These are phyloP conservation scores for Pachliopta kotzebuea DNA, from an alignment of 2,888 invertebrate genomes.

Conservation along the genomic window DNA sequence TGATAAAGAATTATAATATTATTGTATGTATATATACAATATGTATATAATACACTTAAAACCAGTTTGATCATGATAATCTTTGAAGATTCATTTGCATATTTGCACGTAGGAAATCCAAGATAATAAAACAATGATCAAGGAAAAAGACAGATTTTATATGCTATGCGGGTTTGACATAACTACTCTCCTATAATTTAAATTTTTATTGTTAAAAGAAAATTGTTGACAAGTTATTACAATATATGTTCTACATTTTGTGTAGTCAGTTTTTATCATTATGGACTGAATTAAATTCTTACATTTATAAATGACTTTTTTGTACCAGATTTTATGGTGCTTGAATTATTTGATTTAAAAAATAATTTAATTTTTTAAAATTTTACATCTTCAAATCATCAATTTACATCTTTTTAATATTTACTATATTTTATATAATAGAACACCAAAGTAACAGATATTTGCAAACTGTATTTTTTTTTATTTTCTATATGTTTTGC, in stretches of 20 bases:
- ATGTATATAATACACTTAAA: neutral
- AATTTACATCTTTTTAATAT: too few species aligned
- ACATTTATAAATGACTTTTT: too few species aligned
- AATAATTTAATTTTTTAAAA: too few species aligned
- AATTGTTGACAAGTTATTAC: neutral
- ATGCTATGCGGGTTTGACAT: constrained; percentile 1
- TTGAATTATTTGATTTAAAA: too few species aligned
- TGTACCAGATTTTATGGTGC: neutral
- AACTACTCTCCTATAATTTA: too few species aligned
- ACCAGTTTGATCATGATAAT: neutral
- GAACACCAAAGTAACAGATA: too few species aligned
- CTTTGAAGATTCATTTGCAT: constrained; percentile 4
- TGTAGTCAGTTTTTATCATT: too few species aligned
- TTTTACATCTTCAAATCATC: too few species aligned
- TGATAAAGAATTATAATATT: neutral
- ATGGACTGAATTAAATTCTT: neutral
- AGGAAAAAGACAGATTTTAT: constrained; percentile 2
- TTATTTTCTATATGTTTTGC: constrained; percentile 20
- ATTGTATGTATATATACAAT: too few species aligned
- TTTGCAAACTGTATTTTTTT: neutral
- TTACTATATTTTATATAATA: too few species aligned
- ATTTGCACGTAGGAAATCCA: constrained; percentile 10
- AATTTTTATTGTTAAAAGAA: neutral
- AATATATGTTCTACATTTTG: neutral
- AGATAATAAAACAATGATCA: neutral